Evolutionary conservation across 2,797 vertebrate genomes (phyloP).

Genomic region (Coilia nasus): DNA sequence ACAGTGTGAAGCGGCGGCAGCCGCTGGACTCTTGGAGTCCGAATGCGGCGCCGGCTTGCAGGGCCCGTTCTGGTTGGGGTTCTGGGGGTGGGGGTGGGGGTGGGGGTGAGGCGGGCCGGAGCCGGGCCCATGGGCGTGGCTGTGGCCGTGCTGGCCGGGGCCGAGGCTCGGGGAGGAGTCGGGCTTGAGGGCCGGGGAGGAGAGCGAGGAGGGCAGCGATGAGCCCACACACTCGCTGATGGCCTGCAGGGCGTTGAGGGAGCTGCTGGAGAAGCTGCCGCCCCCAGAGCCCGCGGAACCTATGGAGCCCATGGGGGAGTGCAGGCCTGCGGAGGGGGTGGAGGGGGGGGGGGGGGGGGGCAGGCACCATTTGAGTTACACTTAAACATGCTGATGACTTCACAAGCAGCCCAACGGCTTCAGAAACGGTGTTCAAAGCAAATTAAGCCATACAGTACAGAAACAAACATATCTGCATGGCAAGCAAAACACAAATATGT

Average conservation of each 20-base stretch:
- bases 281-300: conserved; percentile 75
- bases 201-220: conserved; percentile 87
- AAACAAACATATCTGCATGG: not conserved
- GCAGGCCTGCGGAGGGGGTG: conserved; percentile 76
- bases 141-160: conserved; percentile 80
- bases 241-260: conserved; percentile 95
- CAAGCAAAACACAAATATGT: not conserved
- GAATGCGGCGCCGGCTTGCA: conserved; percentile 68
- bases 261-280: conserved; percentile 92
- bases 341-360: not conserved
- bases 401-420: not conserved
- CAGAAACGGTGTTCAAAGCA: not conserved
- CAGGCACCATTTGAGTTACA: not conserved
- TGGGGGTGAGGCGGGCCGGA: conserved; percentile 78
- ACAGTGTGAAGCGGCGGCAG: conserved; percentile 73
- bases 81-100: conserved; percentile 90
- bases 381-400: not conserved
- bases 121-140: conserved; percentile 95
- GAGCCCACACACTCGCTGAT: conserved; percentile 98
- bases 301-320: conserved; percentile 89
- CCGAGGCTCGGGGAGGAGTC: conserved; percentile 89
- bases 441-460: not conserved
- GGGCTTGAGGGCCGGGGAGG: conserved; percentile 86
- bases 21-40: conserved; percentile 88
- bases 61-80: conserved; percentile 48